Evolutionary conservation across 2,888 invertebrate species (phyloP), one percentile per base, ranked within the genome.

Genomic region (Stratiomys singularior): DNA sequence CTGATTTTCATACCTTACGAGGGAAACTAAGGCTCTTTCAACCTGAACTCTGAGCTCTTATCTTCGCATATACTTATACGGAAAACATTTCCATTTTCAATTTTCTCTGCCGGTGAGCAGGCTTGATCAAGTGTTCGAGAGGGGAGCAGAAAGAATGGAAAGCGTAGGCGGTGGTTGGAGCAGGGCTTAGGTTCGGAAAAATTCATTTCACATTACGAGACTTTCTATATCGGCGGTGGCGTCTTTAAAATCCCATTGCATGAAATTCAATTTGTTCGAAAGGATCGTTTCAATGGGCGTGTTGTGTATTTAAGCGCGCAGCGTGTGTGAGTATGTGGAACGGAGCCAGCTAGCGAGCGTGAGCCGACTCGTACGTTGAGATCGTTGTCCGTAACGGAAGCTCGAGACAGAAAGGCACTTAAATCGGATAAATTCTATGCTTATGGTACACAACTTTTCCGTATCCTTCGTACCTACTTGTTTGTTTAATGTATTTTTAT

Each of bases 201-300:
- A 63, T 63, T 63, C 63, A 63, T 63, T 63, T 63, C 63, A 7
- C 63, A 63, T 63, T 27, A 63, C 27, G 63, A 27, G n/a, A 37
- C 27, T 63, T 63, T 27, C 63, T 27, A 37, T 37, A 9, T 3
- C 37, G 37, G 9, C 9, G 37, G 9, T 27, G 63, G 63, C 13
- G n/a, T 66, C 37, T 66, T 66, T 66, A 66, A 66, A 37, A 30
- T 37, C 30, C 66, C 66, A 37, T 66, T 66, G 18, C 66, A 37
- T 30, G 66, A 66, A 66, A 66, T 66, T 37, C 66, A 66, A 66
- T 66, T 66, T 66, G 66, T 66, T 66, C 66, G 18, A 11, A 44
- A 37, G 66, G 30, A 66, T 27, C 27, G 66, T 37, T 28, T 63
- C 28, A 63, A 63, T 28, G 2, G 4, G 28, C 23, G 15, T n/a